phyloP scores from a whole-genome alignment of 1,140 invertebrate species.

The Hormaphis cornu region DNA sequence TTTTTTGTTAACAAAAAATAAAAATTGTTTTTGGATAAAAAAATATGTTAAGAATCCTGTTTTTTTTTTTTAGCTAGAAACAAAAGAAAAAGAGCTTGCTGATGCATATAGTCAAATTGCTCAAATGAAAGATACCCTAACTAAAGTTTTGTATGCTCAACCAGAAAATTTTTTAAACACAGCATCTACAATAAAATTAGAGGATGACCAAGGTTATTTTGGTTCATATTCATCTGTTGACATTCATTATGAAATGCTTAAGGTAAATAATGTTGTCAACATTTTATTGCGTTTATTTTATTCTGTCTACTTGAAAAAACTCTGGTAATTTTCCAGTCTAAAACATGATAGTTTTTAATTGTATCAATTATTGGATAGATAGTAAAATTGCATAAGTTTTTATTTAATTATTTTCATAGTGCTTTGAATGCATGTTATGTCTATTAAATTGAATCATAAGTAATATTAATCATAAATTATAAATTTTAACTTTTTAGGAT shows the following conservation, averaged over 20 bases:
- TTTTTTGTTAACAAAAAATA: background rate
- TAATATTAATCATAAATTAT: background rate
- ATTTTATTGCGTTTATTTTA: background rate
- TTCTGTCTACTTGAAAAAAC: too few species aligned
- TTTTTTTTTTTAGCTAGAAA: constrained; percentile 45
- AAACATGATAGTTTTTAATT: too few species aligned
- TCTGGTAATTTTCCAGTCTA: too few species aligned
- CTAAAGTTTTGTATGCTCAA: constrained; percentile 42
- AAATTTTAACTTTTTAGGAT: constrained; percentile 52
- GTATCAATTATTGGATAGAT: too few species aligned
- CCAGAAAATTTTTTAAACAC: constrained; percentile 40
- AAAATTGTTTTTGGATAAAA: background rate
- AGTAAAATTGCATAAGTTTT: too few species aligned
- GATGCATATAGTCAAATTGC: constrained; percentile 53
- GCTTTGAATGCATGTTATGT: background rate
- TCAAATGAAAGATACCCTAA: constrained; percentile 54
- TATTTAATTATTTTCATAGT: too few species aligned
- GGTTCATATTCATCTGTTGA: constrained; percentile 94
- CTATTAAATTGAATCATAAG: background rate
- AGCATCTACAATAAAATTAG: constrained; percentile 41
- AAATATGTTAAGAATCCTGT: background rate
- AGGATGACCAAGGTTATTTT: constrained; percentile 65
- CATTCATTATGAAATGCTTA: constrained; percentile 94
- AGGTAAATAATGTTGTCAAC: constrained; percentile 46
- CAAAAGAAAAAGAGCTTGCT: constrained; percentile 48